Evolutionary conservation across 1,140 invertebrate species (phyloP).

Genomic region (Tenebrio molitor): DNA sequence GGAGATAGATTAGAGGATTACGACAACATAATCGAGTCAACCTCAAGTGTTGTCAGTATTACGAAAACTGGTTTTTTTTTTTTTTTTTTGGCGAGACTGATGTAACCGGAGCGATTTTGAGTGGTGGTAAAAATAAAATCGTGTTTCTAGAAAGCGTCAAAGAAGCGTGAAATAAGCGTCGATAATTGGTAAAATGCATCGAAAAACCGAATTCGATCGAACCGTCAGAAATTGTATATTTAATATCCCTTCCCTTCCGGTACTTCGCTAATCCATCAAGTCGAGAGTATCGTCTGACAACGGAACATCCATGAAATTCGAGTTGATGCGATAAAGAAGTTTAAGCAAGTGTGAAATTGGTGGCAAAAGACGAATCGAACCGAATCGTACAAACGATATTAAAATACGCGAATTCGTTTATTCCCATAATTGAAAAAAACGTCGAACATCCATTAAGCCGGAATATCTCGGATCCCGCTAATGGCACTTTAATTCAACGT

Average conservation of each 20-base stretch:
- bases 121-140: too few relatives aligned
- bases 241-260: slow-evolving; percentile 27
- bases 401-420: slow-evolving; percentile 17
- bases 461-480: slow-evolving; percentile 9
- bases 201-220: background rate
- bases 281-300: background rate
- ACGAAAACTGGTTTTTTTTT: too few relatives aligned
- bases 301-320: slow-evolving; percentile 30
- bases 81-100: too few relatives aligned
- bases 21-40: background rate
- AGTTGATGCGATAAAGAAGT: slow-evolving; percentile 3
- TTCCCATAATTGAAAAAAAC: slow-evolving; percentile 33
- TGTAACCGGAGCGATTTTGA: too few relatives aligned
- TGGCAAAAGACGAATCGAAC: slow-evolving; percentile 19
- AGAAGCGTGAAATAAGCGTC: slow-evolving; percentile 4
- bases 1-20: background rate
- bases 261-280: slow-evolving; percentile 25
- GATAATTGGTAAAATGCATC: background rate
- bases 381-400: slow-evolving; percentile 34
- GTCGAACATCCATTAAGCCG: slow-evolving; percentile 2
- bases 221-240: background rate
- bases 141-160: background rate
- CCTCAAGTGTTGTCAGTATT: too few relatives aligned
- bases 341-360: slow-evolving; percentile 40
- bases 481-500: slow-evolving; percentile 4